Evolutionary conservation across 1,140 invertebrate species (phyloP).

Genomic region (Trichonephila clavipes): DNA sequence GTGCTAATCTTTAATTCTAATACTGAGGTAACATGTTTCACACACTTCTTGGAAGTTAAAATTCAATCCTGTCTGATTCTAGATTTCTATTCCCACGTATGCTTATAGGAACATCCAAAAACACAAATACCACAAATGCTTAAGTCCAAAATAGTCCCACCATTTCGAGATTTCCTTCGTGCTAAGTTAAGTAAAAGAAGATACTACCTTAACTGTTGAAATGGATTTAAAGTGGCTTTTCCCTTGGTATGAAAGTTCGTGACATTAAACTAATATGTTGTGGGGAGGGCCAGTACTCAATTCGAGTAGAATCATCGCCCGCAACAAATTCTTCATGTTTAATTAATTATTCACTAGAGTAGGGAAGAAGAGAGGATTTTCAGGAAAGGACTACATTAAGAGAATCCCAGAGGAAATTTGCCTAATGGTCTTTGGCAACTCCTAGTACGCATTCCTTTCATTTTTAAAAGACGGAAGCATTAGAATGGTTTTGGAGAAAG

Average conservation of each 20-base stretch:
- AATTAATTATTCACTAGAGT: conserved; percentile 44
- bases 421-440: conserved; percentile 43
- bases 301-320: conserved; percentile 29
- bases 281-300: not conserved
- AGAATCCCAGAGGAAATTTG: conserved; percentile 49
- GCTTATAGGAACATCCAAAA: too few relatives aligned
- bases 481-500: conserved; percentile 17
- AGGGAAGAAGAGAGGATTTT: not conserved
- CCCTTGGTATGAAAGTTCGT: not conserved
- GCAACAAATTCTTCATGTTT: conserved; percentile 63
- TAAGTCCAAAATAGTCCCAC: not conserved
- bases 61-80: too few relatives aligned
- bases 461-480: conserved; percentile 31
- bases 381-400: not conserved
- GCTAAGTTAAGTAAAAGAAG: not conserved
- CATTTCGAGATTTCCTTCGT: not conserved
- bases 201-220: not conserved
- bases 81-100: too few relatives aligned
- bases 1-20: too few relatives aligned
- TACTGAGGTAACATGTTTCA: too few relatives aligned
- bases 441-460: conserved; percentile 38
- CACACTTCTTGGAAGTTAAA: too few relatives aligned
- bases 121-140: too few relatives aligned
- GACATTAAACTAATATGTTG: conserved; percentile 47
- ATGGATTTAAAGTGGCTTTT: conserved; percentile 14